Base-by-base conservation (phyloP, 64 coral and sea anemone genomes). In the Actinia equina region DNA sequence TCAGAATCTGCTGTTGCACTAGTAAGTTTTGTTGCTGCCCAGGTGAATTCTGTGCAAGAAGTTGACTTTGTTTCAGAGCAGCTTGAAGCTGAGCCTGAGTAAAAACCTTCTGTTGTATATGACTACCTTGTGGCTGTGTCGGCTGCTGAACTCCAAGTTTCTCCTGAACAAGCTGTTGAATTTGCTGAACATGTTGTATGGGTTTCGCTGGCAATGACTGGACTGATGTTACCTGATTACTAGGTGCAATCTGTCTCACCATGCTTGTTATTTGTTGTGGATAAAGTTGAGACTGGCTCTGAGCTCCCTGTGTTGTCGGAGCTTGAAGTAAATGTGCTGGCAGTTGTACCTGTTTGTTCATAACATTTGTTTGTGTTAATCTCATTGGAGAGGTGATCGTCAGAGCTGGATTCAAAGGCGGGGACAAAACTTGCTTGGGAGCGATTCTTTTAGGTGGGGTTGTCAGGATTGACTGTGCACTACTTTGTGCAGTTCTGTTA, bases 371-470 rank as follows among this genome's bases (percentile, higher is more conserved):
- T 22, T 81, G 78, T 51, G n/a, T 44, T 22, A 51, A 52, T 81
- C 78, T 81, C 43, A 81, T 52, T 9, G 78, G 78, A 22, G 78
- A 81, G 43, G 78, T 22, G n/a, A 81, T 81, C 22, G 78, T 52
- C 42, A 81, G 23, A 20, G 90, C 85, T 2, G 86, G 76, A 46
- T 87, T 84, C 67, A 88, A 74, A 84, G 91, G 91, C 71, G 94
- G 81, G 69, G 91, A 78, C n/a, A 96, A 67, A 45, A 60, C 86
- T 61, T 89, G 87, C 52, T 96, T 96, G 10, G 94, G 94, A 79
- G 94, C 94, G 88, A 96, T 89, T 87, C 94, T 59, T 58, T 96
- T 96, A 30, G 86, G 91, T 52, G 94, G 89, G 43, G 94, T 86
- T 51, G 88, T 88, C 49, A 87, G 77, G 19, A 52, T 1, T 18